Evolutionary conservation across 2,113 vertebrate species (phyloP), one percentile per base, ranked within the genome.

Genomic region (Chamaetylas fuelleborni): DNA sequence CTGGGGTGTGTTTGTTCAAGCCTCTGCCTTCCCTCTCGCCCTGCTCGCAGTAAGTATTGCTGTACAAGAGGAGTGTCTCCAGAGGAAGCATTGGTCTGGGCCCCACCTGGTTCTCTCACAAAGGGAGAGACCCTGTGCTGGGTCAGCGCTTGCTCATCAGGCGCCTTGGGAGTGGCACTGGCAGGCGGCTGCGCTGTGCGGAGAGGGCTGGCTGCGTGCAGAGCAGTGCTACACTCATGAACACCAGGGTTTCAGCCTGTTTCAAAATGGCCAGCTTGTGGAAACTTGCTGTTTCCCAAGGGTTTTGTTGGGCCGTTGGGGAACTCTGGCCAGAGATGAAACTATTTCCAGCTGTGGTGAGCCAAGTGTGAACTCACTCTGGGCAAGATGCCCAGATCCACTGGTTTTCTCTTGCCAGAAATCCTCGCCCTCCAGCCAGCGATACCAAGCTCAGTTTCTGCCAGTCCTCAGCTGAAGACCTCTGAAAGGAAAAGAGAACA

Each of bases 311-410:
- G 50, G 43, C 76, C 1, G 28, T 58, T 95, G 71, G 93, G 86
- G 91, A 95, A 11, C 71, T 93, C 54, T 95, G 91, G 93, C 81
- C 80, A 74, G 76, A 74, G 84, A 91, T 93, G 71, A 95, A 77
- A 92, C 91, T 95, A 38, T 80, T 93, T 94, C 88, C 88, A 96
- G 94, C 88, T 92, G 95, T 94, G 90, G 88, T 78, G 80, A 95
- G 95, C 94, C 94, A 95, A 95, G 50, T 95, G 82, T 96, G 89
- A 97, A 93, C 90, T 97, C 95, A 95, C 67, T 92, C 90, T 62
- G 86, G 93, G 94, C 91, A 87, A 33, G 47, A 50, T 88, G 92
- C 90, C 96, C 92, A 93, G 78, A 88, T 96, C 78, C 22, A 17
- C 79, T 86, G 88, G 36, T 78, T 93, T 72, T 86, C 54, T 74